Evolutionary conservation across 2,888 invertebrate species (phyloP), one percentile per base, ranked within the genome.

Genomic region (Aromia moschata): DNA sequence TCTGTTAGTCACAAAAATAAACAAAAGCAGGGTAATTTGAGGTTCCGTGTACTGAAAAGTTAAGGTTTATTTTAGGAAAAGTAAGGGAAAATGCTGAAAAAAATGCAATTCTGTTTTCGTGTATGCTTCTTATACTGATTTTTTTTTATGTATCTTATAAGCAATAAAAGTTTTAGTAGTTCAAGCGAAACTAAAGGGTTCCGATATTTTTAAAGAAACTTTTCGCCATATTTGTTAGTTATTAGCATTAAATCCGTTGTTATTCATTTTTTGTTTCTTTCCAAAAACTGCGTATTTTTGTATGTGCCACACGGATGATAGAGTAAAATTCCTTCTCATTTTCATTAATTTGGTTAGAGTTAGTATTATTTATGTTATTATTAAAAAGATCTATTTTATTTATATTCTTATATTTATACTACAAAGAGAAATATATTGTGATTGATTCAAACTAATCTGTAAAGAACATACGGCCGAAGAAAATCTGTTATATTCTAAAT

Each of bases 351-450:
- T 56, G 51, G 55, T 56, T 31, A 60, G 45, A 51, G 25, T 49
- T 57, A 61, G 61, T 58, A 61, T 61, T 61, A 61, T 61, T 57
- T 58, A 61, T 61, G 38, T 54, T 54, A 45, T 36, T 20, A 44
- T 38, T 54, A 38, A 31, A 56, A 56, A 62, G 56, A 59, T 62
- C 62, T 56, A 56, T 41, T 20, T 62, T 60, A 54, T 57, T 58
- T 60, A 46, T 53, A 54, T 37, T 38, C 43, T 43, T 46, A 30
- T 60, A 55, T 33, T 53, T 60, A 47, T 56, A 47, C 37, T 38
- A 37, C 17, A 20, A 46, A 56, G 52, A 60, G 38, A 36, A 41
- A 43, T 58, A 59, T 56, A 54, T 58, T 56, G 56, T 56, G 60
- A 56, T 60, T 56, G 37, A 54, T 36, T 47, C 46, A 38, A 40